phyloP scores from a whole-genome alignment of 2,888 invertebrate species.

The Hoplodrina blanda region DNA sequence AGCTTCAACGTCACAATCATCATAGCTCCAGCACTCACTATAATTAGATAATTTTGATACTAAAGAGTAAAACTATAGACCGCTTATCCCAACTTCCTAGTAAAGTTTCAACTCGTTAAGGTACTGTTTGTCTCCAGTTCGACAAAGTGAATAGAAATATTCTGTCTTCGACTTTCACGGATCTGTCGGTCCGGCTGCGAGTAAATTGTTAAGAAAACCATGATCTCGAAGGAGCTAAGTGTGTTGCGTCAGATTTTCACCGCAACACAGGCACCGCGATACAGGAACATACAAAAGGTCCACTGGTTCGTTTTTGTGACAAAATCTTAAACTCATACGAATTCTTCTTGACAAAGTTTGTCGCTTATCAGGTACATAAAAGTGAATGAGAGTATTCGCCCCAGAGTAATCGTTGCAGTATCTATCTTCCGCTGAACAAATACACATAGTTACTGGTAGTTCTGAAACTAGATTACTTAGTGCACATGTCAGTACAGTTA shows the following conservation, averaged over 20 bases:
- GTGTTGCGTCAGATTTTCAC: conserved; percentile 57
- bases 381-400: neutral
- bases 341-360: neutral
- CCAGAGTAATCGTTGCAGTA: neutral
- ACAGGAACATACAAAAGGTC: conserved; percentile 9
- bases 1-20: no score
- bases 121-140: conserved; percentile 14
- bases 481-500: no score
- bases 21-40: no score
- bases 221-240: conserved; percentile 56
- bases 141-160: conserved; percentile 27
- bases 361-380: neutral
- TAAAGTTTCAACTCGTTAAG: conserved; percentile 15
- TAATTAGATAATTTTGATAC: no score
- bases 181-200: conserved; percentile 6
- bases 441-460: no score
- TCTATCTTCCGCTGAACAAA: no score
- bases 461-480: no score
- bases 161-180: conserved; percentile 40
- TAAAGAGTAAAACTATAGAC: neutral
- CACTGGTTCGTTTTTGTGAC: neutral
- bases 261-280: no score
- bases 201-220: conserved; percentile 51
- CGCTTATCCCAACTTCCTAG: conserved; percentile 13
- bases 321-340: neutral